Evolutionary conservation across 2,888 invertebrate species (phyloP).

Genomic region (Xanthostigma xanthostigma): DNA sequence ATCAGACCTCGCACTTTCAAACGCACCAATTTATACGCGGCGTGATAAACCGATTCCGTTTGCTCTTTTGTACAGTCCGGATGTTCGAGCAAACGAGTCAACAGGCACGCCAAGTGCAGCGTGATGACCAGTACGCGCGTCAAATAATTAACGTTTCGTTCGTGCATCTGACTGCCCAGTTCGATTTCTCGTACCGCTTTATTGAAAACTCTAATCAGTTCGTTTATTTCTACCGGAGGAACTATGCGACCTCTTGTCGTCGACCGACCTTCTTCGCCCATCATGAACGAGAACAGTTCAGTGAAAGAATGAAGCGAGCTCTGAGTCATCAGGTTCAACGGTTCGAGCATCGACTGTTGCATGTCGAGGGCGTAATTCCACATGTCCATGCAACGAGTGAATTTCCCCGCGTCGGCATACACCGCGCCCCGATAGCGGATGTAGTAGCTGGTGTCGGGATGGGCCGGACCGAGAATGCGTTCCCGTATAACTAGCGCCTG

Average conservation of each 20-base stretch:
- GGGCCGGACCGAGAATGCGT: slow-evolving; percentile 82
- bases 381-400: slow-evolving; percentile 78
- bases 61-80: slow-evolving; percentile 21
- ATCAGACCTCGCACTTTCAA: slow-evolving; percentile 44
- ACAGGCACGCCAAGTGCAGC: slow-evolving; percentile 64
- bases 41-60: slow-evolving; percentile 48
- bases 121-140: slow-evolving; percentile 77
- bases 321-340: slow-evolving; percentile 88
- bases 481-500: slow-evolving; percentile 84
- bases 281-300: slow-evolving; percentile 88
- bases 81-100: slow-evolving; percentile 46
- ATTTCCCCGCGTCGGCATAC: slow-evolving; percentile 90
- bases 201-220: slow-evolving; percentile 68
- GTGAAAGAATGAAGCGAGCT: slow-evolving; percentile 88
- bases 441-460: slow-evolving; percentile 94
- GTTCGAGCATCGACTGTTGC: slow-evolving; percentile 86
- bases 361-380: slow-evolving; percentile 96
- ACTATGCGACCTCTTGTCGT: slow-evolving; percentile 51
- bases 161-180: slow-evolving; percentile 46
- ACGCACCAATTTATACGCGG: slow-evolving; percentile 64
- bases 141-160: slow-evolving; percentile 60
- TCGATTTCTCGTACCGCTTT: slow-evolving; percentile 68
- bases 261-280: slow-evolving; percentile 67
- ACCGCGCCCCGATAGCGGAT: slow-evolving; percentile 59
- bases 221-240: slow-evolving; percentile 65